A percentile compares a stretch with the other conserved stretches of the same genome.
Conservation (phyloP, 2,888 invertebrate genomes). For the Agrotis clavis region DNA sequence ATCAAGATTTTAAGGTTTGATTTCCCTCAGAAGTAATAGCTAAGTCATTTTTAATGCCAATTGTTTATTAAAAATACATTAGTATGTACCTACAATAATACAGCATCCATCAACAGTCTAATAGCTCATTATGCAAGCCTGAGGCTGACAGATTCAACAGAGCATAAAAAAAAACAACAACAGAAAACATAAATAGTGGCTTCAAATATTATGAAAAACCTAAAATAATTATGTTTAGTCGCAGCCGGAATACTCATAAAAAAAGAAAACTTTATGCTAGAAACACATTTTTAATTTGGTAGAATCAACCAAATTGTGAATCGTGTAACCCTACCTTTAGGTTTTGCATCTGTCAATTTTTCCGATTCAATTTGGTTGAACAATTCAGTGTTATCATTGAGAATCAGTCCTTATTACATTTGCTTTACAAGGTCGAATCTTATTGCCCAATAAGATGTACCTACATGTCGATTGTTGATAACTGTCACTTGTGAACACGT, state of each 20-base stretch:
- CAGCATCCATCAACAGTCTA: neutral
- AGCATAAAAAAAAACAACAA: too few species aligned
- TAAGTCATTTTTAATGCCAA: neutral
- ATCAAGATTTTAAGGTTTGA: neutral
- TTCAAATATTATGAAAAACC: neutral
- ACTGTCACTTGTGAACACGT: neutral
- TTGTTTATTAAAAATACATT: constrained; percentile 19
- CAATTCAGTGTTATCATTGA: too few species aligned
- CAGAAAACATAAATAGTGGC: too few species aligned
- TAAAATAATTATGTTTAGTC: too few species aligned
- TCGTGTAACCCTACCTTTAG: neutral
- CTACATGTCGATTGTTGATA: neutral
- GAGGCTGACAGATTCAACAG: too few species aligned
- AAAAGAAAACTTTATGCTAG: neutral
- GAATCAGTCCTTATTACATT: too few species aligned
- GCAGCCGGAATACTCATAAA: too few species aligned
- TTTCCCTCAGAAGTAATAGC: neutral
- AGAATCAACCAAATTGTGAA: constrained; percentile 5
- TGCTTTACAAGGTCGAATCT: neutral
- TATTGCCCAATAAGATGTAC: neutral
- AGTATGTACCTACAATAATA: neutral
- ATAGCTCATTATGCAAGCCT: neutral
- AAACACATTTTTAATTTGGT: neutral
- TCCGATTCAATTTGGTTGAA: neutral
- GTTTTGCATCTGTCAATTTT: neutral